Evolutionary conservation across 2,797 vertebrate species (phyloP), one percentile per base, ranked within the genome.

Genomic region (Labeo calbasu): DNA sequence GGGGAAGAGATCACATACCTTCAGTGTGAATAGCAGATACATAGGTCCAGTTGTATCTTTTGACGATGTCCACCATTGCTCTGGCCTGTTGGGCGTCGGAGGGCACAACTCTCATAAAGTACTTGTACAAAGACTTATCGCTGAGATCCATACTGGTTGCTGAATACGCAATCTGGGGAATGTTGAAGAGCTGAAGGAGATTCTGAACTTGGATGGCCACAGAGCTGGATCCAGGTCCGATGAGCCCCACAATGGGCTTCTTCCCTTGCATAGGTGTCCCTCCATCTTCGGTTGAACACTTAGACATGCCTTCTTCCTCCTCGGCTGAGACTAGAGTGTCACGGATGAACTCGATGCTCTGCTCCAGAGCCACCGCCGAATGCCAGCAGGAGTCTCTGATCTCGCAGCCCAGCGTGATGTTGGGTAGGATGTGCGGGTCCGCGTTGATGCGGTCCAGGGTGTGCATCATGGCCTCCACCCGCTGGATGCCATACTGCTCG

Each of bases 141-240:
- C 98, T 99, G 89, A 99, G 94, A 89, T 99, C 98, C 98, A 99
- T 99, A 92, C 98, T 99, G 46, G 98, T 99, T 88, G 98, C 98
- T 0, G 98, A 99, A 92, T 99, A 99, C 77, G 98, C 98, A 85
- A 99, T 99, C 91, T 99, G 98, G 86, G 98, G 98, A 95, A 99
- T 99, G 95, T 99, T 99, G 92, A 99, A 99, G 89, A 99, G 97
- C 91, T 99, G 98, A 36, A 99, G 95, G 83, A 99, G 93, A 88
- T 99, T 99, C 89, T 99, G 98, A 70, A 99, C 98, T 92, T 99
- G 98, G 89, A 99, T 99, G 85, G 98, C 98, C 90, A 99, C 98
- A 0, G 98, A 99, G 90, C 98, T 99, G 88, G 98, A 99, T 4
- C 98, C 98, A 1, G 98, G 98, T 59, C 98, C 98, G 9, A 99